Percentiles rank a stretch among this genome's conserved stretches.
Evolutionary conservation across 2,888 invertebrate species (phyloP).

Genomic region (Synanthedon andrenaeformis): DNA sequence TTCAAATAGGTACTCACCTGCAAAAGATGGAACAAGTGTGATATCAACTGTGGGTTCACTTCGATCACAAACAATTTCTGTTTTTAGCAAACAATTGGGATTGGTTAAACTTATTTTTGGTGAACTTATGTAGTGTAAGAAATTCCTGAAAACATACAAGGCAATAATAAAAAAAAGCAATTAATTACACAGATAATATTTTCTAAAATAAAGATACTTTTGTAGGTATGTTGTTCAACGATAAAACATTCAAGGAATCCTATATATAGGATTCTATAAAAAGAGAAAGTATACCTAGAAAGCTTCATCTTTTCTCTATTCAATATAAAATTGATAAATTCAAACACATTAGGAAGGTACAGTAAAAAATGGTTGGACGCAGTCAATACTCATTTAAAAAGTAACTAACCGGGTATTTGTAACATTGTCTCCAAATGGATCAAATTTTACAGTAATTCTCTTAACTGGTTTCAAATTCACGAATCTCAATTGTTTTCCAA

Average conservation of each 20-base stretch:
- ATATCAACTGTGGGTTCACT: constrained; percentile 79
- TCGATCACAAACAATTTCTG: constrained; percentile 82
- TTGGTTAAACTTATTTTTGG: constrained; percentile 78
- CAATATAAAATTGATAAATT: too few relatives aligned
- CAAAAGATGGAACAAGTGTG: constrained; percentile 59
- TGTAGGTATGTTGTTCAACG: neutral
- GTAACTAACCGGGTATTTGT: constrained; percentile 70
- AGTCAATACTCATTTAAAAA: neutral
- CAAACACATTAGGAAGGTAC: too few relatives aligned
- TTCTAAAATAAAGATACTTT: neutral
- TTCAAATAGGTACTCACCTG: constrained; percentile 44
- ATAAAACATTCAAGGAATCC: neutral
- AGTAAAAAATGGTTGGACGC: too few relatives aligned
- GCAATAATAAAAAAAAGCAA: neutral
- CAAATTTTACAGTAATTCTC: constrained; percentile 82
- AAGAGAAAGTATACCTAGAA: neutral
- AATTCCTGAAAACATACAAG: constrained; percentile 70
- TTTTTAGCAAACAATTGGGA: constrained; percentile 79
- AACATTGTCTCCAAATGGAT: constrained; percentile 84
- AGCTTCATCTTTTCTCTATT: too few relatives aligned
- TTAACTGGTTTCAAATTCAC: constrained; percentile 85
- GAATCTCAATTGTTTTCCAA: constrained; percentile 76
- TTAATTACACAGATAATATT: too few relatives aligned
- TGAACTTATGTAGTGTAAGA: constrained; percentile 76
- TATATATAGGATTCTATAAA: neutral